phyloP scores from a whole-genome alignment of 2,888 invertebrate species.

The Leucophenga maculata region DNA sequence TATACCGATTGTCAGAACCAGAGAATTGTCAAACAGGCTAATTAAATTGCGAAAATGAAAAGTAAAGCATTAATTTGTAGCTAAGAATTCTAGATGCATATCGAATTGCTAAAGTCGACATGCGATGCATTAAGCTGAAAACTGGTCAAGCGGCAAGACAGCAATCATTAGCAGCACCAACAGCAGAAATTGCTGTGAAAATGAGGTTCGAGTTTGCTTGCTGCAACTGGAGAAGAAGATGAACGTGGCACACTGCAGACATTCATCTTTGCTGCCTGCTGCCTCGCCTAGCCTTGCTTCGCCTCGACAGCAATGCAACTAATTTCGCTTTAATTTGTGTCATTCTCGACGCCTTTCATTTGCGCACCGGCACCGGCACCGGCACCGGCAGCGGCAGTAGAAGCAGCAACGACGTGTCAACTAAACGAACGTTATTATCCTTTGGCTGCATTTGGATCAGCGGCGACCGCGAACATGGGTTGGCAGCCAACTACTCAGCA shows the following conservation, averaged over 20 bases:
- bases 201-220: too few relatives aligned
- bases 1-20: too few relatives aligned
- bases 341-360: slow-evolving; percentile 52
- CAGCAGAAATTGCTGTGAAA: too few relatives aligned
- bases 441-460: slow-evolving; percentile 34
- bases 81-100: too few relatives aligned
- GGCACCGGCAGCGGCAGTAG: too few relatives aligned
- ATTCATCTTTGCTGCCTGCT: not conserved
- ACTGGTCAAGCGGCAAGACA: too few relatives aligned
- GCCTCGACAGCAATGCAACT: slow-evolving; percentile 49
- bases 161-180: too few relatives aligned
- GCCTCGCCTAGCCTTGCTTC: slow-evolving; percentile 18
- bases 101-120: too few relatives aligned
- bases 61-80: too few relatives aligned
- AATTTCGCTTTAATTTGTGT: slow-evolving; percentile 66
- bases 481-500: not conserved
- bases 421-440: slow-evolving; percentile 48
- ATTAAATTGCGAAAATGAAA: too few relatives aligned
- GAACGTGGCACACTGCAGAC: not conserved
- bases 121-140: too few relatives aligned
- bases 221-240: not conserved
- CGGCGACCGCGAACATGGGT: not conserved
- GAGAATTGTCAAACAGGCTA: too few relatives aligned
- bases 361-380: slow-evolving; percentile 37
- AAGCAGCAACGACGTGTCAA: not conserved